Evolutionary conservation across 1,140 invertebrate genomes (phyloP).

Genomic region (Eumeta japonica): DNA sequence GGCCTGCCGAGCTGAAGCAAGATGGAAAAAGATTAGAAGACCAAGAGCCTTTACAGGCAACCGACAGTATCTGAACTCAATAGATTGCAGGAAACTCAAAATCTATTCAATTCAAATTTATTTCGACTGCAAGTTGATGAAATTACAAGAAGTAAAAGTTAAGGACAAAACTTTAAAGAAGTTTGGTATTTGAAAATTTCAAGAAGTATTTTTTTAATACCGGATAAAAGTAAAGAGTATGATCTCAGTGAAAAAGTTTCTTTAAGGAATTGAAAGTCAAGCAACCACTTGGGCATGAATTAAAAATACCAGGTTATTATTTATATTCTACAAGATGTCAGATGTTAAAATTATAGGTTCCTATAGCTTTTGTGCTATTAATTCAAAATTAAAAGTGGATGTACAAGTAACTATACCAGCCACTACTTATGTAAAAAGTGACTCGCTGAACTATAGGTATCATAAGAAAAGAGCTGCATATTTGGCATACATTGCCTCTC

Average conservation of each 20-base stretch:
- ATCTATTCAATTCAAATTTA: conserved; percentile 83
- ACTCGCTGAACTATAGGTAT: conserved; percentile 81
- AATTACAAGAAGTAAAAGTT: conserved; percentile 71
- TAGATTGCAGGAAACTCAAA: conserved; percentile 78
- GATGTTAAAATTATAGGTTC: conserved; percentile 67
- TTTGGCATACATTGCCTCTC: conserved; percentile 65
- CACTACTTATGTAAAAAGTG: conserved; percentile 65
- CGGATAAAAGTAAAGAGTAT: conserved; percentile 32
- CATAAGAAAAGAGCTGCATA: conserved; percentile 81
- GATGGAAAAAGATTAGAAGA: conserved; percentile 38
- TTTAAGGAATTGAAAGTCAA: conserved; percentile 46
- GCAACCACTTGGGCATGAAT: conserved; percentile 31
- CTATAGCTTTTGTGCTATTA: conserved; percentile 61
- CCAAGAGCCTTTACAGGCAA: conserved; percentile 57
- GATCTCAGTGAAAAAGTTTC: conserved; percentile 44
- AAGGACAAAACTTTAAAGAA: conserved; percentile 66
- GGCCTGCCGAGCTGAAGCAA: conserved; percentile 16
- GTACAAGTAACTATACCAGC: conserved; percentile 70
- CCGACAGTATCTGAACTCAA: conserved; percentile 83
- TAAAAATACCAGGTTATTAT: conserved; percentile 39
- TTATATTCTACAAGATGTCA: conserved; percentile 59
- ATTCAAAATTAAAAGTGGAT: conserved; percentile 63
- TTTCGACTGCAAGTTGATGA: conserved; percentile 84
- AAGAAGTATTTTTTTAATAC: conserved; percentile 52
- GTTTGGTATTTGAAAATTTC: conserved; percentile 61